These are phyloP conservation scores for Macrostomum lignano DNA, from an alignment of 1,140 invertebrate species.

Conservation along the genomic window DNA sequence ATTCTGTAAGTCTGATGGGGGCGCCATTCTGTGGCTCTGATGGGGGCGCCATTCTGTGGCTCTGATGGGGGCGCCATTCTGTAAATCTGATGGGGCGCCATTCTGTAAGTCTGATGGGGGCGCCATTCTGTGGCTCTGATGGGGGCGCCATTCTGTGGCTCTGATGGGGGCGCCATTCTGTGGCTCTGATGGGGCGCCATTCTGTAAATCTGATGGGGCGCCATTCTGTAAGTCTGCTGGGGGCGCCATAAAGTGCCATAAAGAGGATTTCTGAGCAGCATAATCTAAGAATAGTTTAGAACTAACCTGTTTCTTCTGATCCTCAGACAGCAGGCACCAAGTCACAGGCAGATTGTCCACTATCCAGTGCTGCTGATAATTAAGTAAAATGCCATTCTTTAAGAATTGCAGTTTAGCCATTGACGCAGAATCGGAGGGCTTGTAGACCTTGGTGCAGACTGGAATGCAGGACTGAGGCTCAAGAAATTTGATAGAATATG, in stretches of 20 bases:
- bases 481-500: slow-evolving; percentile 29
- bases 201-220: neutral
- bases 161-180: too few species aligned
- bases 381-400: slow-evolving; percentile 66
- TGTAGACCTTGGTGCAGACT: slow-evolving; percentile 46
- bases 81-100: too few species aligned
- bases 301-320: slow-evolving; percentile 44
- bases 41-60: too few species aligned
- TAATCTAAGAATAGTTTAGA: slow-evolving; percentile 91
- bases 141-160: too few species aligned
- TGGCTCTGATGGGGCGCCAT: slow-evolving; percentile 12
- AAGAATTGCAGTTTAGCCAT: slow-evolving; percentile 45
- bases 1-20: too few species aligned
- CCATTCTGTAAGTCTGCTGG: neutral
- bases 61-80: too few species aligned
- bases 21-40: too few species aligned
- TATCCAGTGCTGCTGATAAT: slow-evolving; percentile 80
- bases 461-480: slow-evolving; percentile 40
- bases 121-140: too few species aligned
- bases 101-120: too few species aligned
- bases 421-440: slow-evolving; percentile 34
- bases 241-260: slow-evolving; percentile 36
- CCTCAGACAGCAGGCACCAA: slow-evolving; percentile 68
- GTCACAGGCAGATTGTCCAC: slow-evolving; percentile 70
- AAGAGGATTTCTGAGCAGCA: slow-evolving; percentile 46